phyloP scores from a whole-genome alignment of 1,140 invertebrate species.

The Aradophagus sp. region DNA sequence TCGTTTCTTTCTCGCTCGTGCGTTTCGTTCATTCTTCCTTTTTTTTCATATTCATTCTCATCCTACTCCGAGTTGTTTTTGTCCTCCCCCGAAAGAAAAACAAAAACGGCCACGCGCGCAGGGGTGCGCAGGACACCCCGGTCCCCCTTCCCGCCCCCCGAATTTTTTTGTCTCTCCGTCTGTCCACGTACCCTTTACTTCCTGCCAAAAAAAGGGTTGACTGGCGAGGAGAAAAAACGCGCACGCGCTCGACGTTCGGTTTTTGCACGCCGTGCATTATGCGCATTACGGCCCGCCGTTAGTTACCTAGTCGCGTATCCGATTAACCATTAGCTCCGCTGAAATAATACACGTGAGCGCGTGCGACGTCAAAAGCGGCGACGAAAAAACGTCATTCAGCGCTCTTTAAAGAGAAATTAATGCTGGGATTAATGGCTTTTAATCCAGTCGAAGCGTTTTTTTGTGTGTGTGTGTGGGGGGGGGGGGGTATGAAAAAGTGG shows the following conservation, averaged over 20 bases:
- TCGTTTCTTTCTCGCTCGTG: too few species aligned
- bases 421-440: too few species aligned
- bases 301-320: constrained; percentile 44
- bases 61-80: constrained; percentile 44
- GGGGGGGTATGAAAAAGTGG: too few species aligned
- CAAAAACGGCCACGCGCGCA: constrained; percentile 42
- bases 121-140: constrained; percentile 10
- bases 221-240: constrained; percentile 22
- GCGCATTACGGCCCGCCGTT: constrained; percentile 47
- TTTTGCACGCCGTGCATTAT: constrained; percentile 45
- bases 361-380: too few species aligned
- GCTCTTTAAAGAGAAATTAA: too few species aligned
- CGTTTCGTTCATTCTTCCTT: constrained; percentile 3
- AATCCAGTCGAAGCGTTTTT: too few species aligned
- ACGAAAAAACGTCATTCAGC: too few species aligned
- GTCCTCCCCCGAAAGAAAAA: constrained; percentile 53
- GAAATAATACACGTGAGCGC: constrained; percentile 27
- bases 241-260: constrained; percentile 15
- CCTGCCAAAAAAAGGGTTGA: constrained; percentile 54
- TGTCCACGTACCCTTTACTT: constrained; percentile 39
- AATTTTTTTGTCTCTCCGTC: too few species aligned
- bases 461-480: too few species aligned
- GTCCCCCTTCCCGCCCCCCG: too few species aligned
- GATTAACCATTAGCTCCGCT: constrained; percentile 39
- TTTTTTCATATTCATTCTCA: constrained; percentile 23